Evolutionary conservation across 1,140 invertebrate species (phyloP), one percentile per base, ranked within the genome.

Genomic region (Cephus cinctus): DNA sequence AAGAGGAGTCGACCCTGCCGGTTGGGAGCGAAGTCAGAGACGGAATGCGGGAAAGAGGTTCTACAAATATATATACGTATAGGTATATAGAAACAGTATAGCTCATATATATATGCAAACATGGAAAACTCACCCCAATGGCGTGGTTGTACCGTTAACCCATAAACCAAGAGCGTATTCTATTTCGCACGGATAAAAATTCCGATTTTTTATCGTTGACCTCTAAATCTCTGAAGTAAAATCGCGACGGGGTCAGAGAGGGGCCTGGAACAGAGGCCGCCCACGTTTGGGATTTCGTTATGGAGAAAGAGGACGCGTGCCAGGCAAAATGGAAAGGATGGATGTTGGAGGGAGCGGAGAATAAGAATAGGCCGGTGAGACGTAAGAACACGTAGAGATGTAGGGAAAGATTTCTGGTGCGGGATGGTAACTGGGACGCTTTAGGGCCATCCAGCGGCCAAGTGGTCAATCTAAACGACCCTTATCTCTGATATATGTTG

Each of bases 381-480:
- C 42, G 42, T 38, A 41, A 50, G 20, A 47, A 44, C 38, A 21
- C 40, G 32, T 36, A 32, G 19, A 61, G 57, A 65, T 57, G 50
- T 55, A 36, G 56, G 52, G 54, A 63, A 64, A 69, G 65, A 71
- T 72, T 73, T 67, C 47, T 46, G 34, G 20, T 9, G 46, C 52
- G 61, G 68, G 62, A 74, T 69, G 69, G 64, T 69, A 70, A 68
- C 54, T 62, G 43, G 51, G 61, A 48, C 68, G 64, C 72, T 75
- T 75, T 69, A 74, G 63, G 64, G 69, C 69, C 69, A 71, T 73
- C 52, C 56, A 43, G 71, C 45, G 64, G 53, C 63, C 63, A 52
- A 65, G 56, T 66, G 71, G 71, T 75, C 74, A 76, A 73, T 76
- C 65, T 71, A 72, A 73, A 75, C 55, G 71, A 67, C 59, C 59